Conservation (phyloP, 1,140 invertebrate genomes). For the Theocolax elegans region DNA sequence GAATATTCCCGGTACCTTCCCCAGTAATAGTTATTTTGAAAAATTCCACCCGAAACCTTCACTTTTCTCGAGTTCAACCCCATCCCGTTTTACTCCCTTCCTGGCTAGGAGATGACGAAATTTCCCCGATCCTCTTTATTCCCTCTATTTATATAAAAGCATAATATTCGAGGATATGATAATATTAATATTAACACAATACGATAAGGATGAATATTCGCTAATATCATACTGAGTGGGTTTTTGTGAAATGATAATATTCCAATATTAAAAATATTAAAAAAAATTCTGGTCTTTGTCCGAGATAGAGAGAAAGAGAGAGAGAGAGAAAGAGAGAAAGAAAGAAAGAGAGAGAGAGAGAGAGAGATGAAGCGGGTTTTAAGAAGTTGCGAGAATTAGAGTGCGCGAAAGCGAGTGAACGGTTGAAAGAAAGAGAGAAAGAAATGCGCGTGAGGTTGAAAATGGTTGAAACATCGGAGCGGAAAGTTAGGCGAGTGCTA, state of each 20-base stretch:
- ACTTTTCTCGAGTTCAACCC: too few relatives aligned
- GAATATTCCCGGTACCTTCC: too few relatives aligned
- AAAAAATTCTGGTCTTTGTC: conserved; percentile 59
- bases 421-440: not conserved
- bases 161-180: conserved; percentile 67
- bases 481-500: conserved; percentile 22
- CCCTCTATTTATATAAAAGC: conserved; percentile 69
- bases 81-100: too few relatives aligned
- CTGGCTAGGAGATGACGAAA: too few relatives aligned
- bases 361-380: too few relatives aligned
- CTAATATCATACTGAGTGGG: conserved; percentile 68
- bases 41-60: too few relatives aligned
- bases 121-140: conserved; percentile 50
- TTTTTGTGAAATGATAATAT: conserved; percentile 68
- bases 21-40: too few relatives aligned
- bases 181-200: conserved; percentile 69
- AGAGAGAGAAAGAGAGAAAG: conserved; percentile 24
- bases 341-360: conserved; percentile 10
- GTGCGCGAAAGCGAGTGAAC: too few relatives aligned
- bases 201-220: conserved; percentile 67
- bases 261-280: conserved; percentile 56
- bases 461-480: conserved; percentile 25
- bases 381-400: too few relatives aligned
- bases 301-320: conserved; percentile 47
- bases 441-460: conserved; percentile 2